These are phyloP conservation scores for Nowickia ferox DNA, from an alignment of 2,888 invertebrate genomes.

Conservation along the genomic window DNA sequence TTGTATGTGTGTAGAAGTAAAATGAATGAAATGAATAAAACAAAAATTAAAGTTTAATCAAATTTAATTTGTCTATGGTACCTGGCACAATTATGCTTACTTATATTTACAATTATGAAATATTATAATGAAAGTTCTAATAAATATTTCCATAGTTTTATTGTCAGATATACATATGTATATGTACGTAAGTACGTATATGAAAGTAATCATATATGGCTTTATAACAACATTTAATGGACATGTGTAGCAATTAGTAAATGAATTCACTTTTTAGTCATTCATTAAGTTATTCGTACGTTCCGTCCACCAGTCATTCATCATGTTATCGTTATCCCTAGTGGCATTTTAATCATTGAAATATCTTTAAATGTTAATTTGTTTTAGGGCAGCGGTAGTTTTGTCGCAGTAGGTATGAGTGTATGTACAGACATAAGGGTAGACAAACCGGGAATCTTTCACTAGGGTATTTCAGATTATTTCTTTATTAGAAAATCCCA, in stretches of 20 bases:
- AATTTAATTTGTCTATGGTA: neutral
- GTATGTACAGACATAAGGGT: neutral
- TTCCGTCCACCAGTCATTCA: slow-evolving; percentile 76
- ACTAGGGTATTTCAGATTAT: no score
- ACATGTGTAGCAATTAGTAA: slow-evolving; percentile 81
- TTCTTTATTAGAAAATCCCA: no score
- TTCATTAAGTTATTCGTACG: slow-evolving; percentile 39
- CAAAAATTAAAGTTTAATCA: no score
- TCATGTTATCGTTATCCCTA: slow-evolving; percentile 79
- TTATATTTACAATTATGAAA: slow-evolving; percentile 27
- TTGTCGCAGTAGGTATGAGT: neutral
- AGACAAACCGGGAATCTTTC: no score
- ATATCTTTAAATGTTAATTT: slow-evolving; percentile 62
- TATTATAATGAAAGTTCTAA: slow-evolving; percentile 17
- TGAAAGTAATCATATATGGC: slow-evolving; percentile 6
- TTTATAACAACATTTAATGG: slow-evolving; percentile 71
- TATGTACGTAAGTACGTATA: neutral
- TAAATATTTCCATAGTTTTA: neutral
- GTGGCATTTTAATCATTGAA: slow-evolving; percentile 78
- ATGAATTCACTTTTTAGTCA: slow-evolving; percentile 76
- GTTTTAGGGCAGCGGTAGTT: slow-evolving; percentile 5
- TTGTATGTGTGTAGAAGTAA: no score
- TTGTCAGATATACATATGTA: neutral
- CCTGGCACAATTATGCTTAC: neutral
- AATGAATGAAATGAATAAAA: no score